Percentiles rank a stretch among this genome's conserved stretches.
Evolutionary conservation across 2,797 vertebrate species (phyloP).

Genomic region (Sternarchorhynchus goeldii): DNA sequence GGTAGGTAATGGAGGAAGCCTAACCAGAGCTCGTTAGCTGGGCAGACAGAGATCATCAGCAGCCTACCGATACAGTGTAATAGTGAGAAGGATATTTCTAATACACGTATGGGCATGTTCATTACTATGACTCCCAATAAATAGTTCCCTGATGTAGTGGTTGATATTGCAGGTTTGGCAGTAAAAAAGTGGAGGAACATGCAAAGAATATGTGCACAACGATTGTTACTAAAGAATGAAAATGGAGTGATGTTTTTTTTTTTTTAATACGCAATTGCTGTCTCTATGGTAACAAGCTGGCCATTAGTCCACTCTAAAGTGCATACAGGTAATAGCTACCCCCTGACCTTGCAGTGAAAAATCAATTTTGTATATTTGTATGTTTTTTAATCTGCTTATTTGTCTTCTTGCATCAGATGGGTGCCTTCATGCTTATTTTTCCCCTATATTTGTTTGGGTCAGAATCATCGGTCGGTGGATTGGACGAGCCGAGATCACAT

Average conservation of each 20-base stretch:
- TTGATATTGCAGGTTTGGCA: neutral
- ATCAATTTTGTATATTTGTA: neutral
- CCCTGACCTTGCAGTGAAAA: slow-evolving; percentile 13
- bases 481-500: neutral
- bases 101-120: slow-evolving; percentile 29
- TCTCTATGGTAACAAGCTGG: neutral
- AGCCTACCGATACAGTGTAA: slow-evolving; percentile 20
- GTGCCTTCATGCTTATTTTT: no score
- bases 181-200: neutral
- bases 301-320: slow-evolving; percentile 3
- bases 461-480: neutral
- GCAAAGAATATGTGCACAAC: neutral
- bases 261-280: slow-evolving; percentile 1
- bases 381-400: slow-evolving; percentile 9
- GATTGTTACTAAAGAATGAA: slow-evolving; percentile 3
- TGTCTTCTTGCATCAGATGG: neutral
- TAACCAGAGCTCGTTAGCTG: slow-evolving; percentile 67
- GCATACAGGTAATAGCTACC: slow-evolving; percentile 3
- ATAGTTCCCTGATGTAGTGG: slow-evolving; percentile 2
- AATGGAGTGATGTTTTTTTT: neutral
- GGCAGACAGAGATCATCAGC: slow-evolving; percentile 54
- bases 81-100: slow-evolving; percentile 22
- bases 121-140: slow-evolving; percentile 23
- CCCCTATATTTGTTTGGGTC: neutral
- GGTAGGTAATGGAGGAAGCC: slow-evolving; percentile 69